A percentile compares a stretch with the other conserved stretches of the same genome.
Evolutionary conservation across 2,888 invertebrate species (phyloP).

Genomic region (Metallyticus violacea): DNA sequence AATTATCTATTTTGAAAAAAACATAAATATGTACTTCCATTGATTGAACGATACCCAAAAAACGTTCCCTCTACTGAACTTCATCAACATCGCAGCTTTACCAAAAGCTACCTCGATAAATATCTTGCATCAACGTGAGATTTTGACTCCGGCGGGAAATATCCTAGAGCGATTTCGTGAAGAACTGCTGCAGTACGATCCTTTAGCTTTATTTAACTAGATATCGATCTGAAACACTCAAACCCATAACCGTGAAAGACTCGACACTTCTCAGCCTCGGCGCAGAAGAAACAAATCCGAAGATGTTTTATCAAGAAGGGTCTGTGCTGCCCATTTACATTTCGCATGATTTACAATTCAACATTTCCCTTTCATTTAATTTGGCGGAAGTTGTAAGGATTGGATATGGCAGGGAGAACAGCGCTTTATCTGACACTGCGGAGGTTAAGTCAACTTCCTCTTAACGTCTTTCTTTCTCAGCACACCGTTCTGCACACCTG

Average conservation of each 20-base stretch:
- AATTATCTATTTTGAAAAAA: no score
- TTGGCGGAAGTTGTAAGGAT: neutral
- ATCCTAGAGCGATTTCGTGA: neutral
- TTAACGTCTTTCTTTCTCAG: neutral
- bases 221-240: neutral
- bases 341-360: neutral
- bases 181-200: no score
- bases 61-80: no score
- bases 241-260: neutral
- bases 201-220: neutral
- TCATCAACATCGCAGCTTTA: no score
- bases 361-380: neutral
- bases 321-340: neutral
- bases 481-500: neutral
- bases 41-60: no score
- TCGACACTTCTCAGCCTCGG: neutral
- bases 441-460: neutral
- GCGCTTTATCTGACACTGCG: no score
- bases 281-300: neutral
- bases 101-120: no score
- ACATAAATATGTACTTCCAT: no score
- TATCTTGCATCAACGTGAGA: no score
- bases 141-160: no score
- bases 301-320: neutral
- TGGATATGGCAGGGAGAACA: no score